Evolutionary conservation across 2,797 vertebrate species (phyloP), one percentile per base, ranked within the genome.

Genomic region (Melanotaenia parkinsoni): DNA sequence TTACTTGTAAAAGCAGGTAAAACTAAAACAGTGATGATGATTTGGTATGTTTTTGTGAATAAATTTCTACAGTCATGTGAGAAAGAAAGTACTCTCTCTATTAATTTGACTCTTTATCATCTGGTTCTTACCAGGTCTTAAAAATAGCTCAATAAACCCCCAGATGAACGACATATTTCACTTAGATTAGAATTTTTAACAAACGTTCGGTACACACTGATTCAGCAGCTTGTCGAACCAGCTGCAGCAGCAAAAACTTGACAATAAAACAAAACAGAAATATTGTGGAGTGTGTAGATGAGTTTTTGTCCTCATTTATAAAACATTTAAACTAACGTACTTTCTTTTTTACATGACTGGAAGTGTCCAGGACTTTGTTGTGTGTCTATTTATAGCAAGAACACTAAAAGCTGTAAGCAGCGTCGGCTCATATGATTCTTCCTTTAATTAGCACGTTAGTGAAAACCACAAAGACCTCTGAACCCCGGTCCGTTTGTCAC

Each of bases 401-500:
- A 33, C 6, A 13, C 38, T 10, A 38, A 59, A 38, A 43, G 40
- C 0, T 53, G 64, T 70, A 1, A 68, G 37, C 61, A 24, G 18
- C 35, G 50, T 63, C 72, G 79, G 50, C 30, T 83, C 78, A 75
- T 32, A 57, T 8, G 71, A 74, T 24, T 40, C 67, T 57, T 38
- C 38, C 65, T 35, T 24, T 72, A 24, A 69, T 83, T 82, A 87
- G 79, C 38, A 63, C 47, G 71, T 91, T 86, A 91, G 83, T 82
- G 38, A 74, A 77, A 82, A 82, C 35, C 69, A 84, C 47, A 81
- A 77, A 79, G 51, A 85, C 67, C 70, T 74, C 74, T 4, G 32
- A 59, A 56, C 77, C 35, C 30, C 63, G 13, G 38, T 82, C 70
- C 26, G 22, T 72, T 22, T 67, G 69, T 78, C 71, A 80, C 64